A percentile compares a stretch with the other conserved stretches of the same genome.
Conservation (phyloP, 1,140 invertebrate genomes). For the Heliconius hewitsoni region DNA sequence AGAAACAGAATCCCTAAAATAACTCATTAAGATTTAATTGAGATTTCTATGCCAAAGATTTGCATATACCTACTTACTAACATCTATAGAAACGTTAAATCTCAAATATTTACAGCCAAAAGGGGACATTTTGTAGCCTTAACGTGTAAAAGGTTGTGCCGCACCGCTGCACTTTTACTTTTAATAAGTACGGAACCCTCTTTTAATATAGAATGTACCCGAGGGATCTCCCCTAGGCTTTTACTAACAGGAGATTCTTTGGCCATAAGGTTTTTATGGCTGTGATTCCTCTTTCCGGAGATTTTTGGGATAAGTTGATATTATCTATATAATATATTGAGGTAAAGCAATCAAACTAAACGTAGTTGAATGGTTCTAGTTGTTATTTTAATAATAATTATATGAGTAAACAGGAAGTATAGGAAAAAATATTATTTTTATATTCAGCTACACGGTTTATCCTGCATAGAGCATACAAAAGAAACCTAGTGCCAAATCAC, state of each 20-base stretch:
- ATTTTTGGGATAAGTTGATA: conserved; percentile 19
- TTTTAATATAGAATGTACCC: conserved; percentile 63
- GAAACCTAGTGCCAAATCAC: too few species aligned
- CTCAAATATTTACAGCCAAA: conserved; percentile 48
- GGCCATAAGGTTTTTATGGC: conserved; percentile 45
- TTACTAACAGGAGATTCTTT: conserved; percentile 48
- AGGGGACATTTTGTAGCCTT: conserved; percentile 40
- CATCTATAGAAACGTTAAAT: conserved; percentile 35
- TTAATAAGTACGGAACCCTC: conserved; percentile 66
- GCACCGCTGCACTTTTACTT: conserved; percentile 58
- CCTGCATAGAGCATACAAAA: too few species aligned
- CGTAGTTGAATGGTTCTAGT: not conserved
- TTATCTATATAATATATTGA: not conserved
- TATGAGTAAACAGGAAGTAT: too few species aligned
- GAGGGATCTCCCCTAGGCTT: conserved; percentile 50
- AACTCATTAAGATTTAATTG: conserved; percentile 15
- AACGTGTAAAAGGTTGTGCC: conserved; percentile 28
- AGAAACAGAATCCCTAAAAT: not conserved
- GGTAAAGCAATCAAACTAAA: not conserved
- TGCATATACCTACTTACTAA: not conserved
- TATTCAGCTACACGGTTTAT: too few species aligned
- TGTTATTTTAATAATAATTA: too few species aligned
- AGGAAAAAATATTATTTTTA: too few species aligned
- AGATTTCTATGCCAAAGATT: not conserved
- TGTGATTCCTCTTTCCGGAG: conserved; percentile 47